These are phyloP conservation scores for Capromys pilorides DNA, from an alignment of 2,797 vertebrate species.

Conservation along the genomic window DNA sequence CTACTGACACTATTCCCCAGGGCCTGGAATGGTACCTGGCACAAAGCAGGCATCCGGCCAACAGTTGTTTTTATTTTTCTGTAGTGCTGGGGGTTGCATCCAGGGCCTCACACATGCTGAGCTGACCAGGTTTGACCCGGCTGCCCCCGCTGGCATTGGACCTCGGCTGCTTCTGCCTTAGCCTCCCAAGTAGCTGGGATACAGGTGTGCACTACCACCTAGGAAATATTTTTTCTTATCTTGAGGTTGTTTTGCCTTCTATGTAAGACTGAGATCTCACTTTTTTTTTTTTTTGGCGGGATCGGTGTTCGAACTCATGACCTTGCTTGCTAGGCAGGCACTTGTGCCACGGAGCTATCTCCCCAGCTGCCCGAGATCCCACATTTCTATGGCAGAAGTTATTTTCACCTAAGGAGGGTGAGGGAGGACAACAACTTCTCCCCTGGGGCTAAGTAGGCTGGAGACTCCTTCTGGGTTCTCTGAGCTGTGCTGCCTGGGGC, in stretches of 20 bases:
- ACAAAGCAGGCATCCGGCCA: neutral
- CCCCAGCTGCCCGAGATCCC: no score
- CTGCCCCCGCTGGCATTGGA: neutral
- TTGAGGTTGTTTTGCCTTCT: neutral
- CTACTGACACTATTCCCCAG: neutral
- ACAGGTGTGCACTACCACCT: neutral
- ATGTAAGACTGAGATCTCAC: neutral
- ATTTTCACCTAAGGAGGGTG: neutral
- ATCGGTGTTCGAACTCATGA: no score
- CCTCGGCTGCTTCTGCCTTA: neutral
- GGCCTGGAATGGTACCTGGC: neutral
- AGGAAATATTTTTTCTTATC: neutral
- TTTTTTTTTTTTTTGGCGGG: no score
- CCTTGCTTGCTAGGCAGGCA: no score
- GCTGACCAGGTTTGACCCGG: neutral
- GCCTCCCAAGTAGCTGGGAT: neutral
- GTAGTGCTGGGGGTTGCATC: neutral
- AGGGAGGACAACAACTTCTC: neutral
- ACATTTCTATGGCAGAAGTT: neutral
- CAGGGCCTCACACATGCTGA: neutral
- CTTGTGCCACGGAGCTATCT: no score
- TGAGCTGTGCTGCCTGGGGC: neutral
- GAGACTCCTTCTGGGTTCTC: neutral
- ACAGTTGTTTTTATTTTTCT: neutral
- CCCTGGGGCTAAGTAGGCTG: neutral